A percentile compares a stretch with the other conserved stretches of the same genome.
Evolutionary conservation across 2,888 invertebrate species (phyloP).

Genomic region (Ophion ellenae): DNA sequence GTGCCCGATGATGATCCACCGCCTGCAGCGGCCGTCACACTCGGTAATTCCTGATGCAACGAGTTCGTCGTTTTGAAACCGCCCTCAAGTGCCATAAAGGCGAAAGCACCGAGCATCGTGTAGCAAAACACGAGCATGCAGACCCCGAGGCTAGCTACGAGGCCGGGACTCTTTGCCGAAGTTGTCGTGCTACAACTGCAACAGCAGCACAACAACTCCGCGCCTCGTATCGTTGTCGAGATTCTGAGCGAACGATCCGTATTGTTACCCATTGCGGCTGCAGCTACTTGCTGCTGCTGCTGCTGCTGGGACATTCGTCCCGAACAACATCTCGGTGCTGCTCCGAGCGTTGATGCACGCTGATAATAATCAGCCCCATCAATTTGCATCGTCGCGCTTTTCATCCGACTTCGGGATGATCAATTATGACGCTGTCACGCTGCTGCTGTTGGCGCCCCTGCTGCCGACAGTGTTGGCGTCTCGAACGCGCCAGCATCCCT

Average conservation of each 20-base stretch:
- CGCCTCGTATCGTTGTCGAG: constrained; percentile 73
- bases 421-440: constrained; percentile 28
- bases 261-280: constrained; percentile 66
- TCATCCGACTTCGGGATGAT: constrained; percentile 8
- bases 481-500: constrained; percentile 1
- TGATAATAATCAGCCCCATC: constrained; percentile 79
- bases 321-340: constrained; percentile 77
- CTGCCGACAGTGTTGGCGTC: constrained; percentile 1
- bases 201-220: constrained; percentile 85
- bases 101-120: constrained; percentile 95
- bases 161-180: constrained; percentile 85
- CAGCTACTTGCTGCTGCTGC: constrained; percentile 55
- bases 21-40: constrained; percentile 57
- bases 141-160: constrained; percentile 92
- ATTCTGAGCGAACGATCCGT: constrained; percentile 64
- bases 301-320: constrained; percentile 72
- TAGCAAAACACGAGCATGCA: constrained; percentile 95
- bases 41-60: constrained; percentile 71
- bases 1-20: constrained; percentile 24
- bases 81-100: constrained; percentile 94
- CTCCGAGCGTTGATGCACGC: constrained; percentile 66
- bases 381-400: constrained; percentile 75
- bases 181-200: constrained; percentile 85
- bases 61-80: constrained; percentile 82
- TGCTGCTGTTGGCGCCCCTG: background rate